Conservation (phyloP, 2,888 invertebrate genomes). For the Agonum fuliginosum region DNA sequence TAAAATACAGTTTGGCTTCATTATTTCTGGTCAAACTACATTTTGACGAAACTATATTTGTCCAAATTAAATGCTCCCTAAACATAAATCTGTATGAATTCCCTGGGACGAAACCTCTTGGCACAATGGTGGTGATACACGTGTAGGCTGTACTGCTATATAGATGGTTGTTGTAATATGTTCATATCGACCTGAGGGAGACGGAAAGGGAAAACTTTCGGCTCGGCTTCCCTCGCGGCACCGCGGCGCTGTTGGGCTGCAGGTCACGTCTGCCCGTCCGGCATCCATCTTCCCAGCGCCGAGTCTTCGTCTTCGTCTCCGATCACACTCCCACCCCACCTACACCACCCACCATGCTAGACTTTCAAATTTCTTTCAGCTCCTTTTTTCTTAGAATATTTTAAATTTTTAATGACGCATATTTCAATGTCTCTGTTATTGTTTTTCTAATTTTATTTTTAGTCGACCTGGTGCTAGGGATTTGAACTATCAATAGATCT, state of each 20-base stretch:
- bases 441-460: neutral
- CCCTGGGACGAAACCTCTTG: neutral
- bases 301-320: slow-evolving; percentile 6
- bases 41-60: too few species aligned
- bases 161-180: slow-evolving; percentile 54
- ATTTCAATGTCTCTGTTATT: slow-evolving; percentile 18
- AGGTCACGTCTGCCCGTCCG: slow-evolving; percentile 66
- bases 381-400: slow-evolving; percentile 31
- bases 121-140: slow-evolving; percentile 30
- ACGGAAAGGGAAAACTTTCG: slow-evolving; percentile 35
- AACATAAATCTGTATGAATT: neutral
- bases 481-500: too few species aligned
- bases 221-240: slow-evolving; percentile 8
- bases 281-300: slow-evolving; percentile 65
- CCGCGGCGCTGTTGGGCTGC: slow-evolving; percentile 63
- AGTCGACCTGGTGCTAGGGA: too few species aligned
- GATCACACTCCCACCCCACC: slow-evolving; percentile 35
- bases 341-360: neutral
- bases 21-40: too few species aligned
- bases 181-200: slow-evolving; percentile 55
- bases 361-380: slow-evolving; percentile 2
- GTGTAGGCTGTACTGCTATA: slow-evolving; percentile 29
- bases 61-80: too few species aligned
- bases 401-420: slow-evolving; percentile 30
- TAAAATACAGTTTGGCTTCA: too few species aligned